These are phyloP conservation scores for Glaucomys volans DNA, from an alignment of 2,113 vertebrate genomes.

Conservation along the genomic window DNA sequence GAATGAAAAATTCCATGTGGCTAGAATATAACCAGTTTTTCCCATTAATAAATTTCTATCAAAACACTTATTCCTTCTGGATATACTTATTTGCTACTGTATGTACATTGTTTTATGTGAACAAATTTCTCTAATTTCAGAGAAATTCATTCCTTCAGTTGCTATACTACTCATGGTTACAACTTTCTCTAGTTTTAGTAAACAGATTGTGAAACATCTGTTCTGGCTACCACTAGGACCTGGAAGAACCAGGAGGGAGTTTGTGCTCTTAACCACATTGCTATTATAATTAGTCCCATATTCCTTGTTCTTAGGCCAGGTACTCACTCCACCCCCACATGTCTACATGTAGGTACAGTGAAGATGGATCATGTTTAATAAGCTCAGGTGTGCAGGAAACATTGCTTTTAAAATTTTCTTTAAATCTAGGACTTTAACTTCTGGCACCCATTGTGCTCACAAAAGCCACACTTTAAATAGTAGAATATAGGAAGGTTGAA, in stretches of 20 bases:
- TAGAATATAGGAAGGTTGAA: background rate
- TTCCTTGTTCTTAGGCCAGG: conserved; percentile 23
- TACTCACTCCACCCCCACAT: background rate
- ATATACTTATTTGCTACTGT: background rate
- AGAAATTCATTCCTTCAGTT: background rate
- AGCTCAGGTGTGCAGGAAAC: conserved; percentile 72
- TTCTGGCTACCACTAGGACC: background rate
- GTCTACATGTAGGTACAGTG: background rate
- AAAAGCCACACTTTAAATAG: conserved; percentile 13
- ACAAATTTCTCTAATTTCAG: background rate
- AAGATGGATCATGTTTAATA: conserved; percentile 54
- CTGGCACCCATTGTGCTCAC: background rate
- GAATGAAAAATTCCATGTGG: conserved; percentile 4
- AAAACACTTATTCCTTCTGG: background rate
- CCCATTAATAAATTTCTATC: background rate
- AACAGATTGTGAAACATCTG: background rate
- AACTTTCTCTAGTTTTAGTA: background rate
- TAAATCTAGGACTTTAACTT: conserved; percentile 51
- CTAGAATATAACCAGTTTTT: background rate
- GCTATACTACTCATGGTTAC: background rate
- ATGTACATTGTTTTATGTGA: conserved; percentile 19
- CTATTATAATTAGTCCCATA: conserved; percentile 44
- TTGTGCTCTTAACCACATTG: conserved; percentile 34
- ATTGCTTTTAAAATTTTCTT: conserved; percentile 42
- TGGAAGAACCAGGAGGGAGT: background rate